Base-by-base conservation (phyloP, 2,888 invertebrate genomes). In the Euclidia mi region DNA sequence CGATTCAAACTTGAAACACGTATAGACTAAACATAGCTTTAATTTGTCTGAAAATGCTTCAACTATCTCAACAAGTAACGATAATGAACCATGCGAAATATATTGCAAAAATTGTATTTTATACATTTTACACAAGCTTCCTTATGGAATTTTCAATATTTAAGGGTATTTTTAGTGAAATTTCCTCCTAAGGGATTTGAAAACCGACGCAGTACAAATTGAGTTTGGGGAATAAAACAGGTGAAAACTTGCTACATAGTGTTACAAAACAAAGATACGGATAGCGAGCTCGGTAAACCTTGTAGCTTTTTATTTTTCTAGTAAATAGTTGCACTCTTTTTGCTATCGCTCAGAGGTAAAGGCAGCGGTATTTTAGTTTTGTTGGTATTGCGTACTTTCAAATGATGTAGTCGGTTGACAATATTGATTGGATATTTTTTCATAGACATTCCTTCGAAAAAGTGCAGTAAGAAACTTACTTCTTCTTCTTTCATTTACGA, bases 171-270 rank as follows among this genome's bases (percentile, higher is more conserved):
- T 35, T n/a, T 41, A 25, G 42, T 41, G 6, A 35, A 49, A 28
- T 34, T 31, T 41, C 35, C 15, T 37, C 20, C n/a, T 0, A n/a
- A 29, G 14, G 9, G 31, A 31, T 2, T 49, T 49, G 20, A 29
- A 57, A 48, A 48, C 14, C 11, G 20, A 53, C 57, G 42, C 28
- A 37, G 3, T 48, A 38, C 34, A 57, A 63, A 63, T 66, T 57
- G 48, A 51, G 49, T 69, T 66, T 64, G 12, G 31, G 25, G 35
- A 65, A 52, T 15, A 15, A 41, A 34, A 49, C 42, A 48, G 57
- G 48, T 69, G 58, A 34, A 55, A 57, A 42, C 44, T 48, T 44
- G 40, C 15, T 40, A n/a, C 11, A n/a, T n/a, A n/a, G n/a, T n/a
- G n/a, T n/a, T n/a, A n/a, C n/a, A n/a, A n/a, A n/a, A n/a, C n/a